These are phyloP conservation scores for Candoia aspera DNA, from an alignment of 2,113 vertebrate genomes.

Conservation along the genomic window DNA sequence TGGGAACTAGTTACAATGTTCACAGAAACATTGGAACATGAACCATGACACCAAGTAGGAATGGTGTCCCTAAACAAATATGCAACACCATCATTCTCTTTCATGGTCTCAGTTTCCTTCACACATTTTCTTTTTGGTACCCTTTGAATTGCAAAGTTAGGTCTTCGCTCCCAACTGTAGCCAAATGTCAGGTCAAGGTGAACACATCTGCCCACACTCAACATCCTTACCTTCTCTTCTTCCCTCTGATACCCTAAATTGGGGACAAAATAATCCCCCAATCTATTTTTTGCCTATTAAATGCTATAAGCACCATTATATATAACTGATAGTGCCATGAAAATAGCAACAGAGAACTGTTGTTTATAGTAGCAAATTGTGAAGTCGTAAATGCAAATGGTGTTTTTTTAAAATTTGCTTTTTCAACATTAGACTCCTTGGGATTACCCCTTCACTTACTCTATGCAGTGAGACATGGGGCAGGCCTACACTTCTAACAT, in stretches of 20 bases:
- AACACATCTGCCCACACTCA: not conserved
- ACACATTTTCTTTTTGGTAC: not conserved
- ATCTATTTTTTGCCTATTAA: not conserved
- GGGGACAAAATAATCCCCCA: not conserved
- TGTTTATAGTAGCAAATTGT: not conserved
- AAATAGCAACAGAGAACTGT: not conserved
- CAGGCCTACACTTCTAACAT: not conserved
- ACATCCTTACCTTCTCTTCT: not conserved
- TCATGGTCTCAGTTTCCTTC: not conserved
- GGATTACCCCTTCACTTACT: not conserved
- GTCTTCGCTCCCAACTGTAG: not conserved
- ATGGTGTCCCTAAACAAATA: not conserved
- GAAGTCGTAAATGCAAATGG: not conserved
- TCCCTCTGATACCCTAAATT: not conserved
- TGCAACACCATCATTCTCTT: not conserved
- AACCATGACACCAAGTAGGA: no score
- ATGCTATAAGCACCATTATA: not conserved
- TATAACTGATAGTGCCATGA: not conserved
- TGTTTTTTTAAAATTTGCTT: not conserved
- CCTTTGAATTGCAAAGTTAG: not conserved
- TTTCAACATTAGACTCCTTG: not conserved
- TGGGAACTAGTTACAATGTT: no score
- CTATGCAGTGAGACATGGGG: not conserved
- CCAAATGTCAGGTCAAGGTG: not conserved
- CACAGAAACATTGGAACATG: no score